Percentiles rank a stretch among this genome's conserved stretches.
Evolutionary conservation across 2,113 vertebrate species (phyloP).

Genomic region (Sardina pilchardus): DNA sequence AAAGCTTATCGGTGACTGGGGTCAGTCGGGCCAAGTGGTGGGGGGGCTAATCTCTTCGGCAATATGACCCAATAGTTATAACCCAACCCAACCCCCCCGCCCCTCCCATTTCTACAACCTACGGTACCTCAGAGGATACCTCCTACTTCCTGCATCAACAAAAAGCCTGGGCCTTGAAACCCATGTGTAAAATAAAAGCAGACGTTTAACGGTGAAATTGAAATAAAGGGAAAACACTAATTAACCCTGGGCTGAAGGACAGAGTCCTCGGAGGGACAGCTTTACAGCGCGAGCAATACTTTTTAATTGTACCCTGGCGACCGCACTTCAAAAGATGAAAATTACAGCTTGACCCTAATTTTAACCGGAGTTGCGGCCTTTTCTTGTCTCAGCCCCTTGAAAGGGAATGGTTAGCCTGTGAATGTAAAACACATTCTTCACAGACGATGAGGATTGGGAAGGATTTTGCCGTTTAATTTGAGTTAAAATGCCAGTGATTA

Average conservation of each 20-base stretch:
- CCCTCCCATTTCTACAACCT: slow-evolving; percentile 43
- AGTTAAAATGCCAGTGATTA: slow-evolving; percentile 16
- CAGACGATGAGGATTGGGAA: slow-evolving; percentile 3
- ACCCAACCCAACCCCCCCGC: background rate
- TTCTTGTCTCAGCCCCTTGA: slow-evolving; percentile 16
- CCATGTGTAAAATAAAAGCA: slow-evolving; percentile 68
- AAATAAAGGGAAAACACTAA: slow-evolving; percentile 68
- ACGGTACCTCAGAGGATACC: slow-evolving; percentile 63
- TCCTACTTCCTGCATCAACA: slow-evolving; percentile 63
- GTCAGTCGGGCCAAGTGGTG: slow-evolving; percentile 70
- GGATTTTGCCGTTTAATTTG: slow-evolving; percentile 14
- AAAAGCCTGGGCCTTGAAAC: slow-evolving; percentile 55
- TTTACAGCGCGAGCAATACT: slow-evolving; percentile 57
- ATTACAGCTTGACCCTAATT: slow-evolving; percentile 48
- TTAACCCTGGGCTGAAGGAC: slow-evolving; percentile 68
- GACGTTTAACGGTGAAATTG: slow-evolving; percentile 71
- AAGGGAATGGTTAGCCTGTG: slow-evolving; percentile 7
- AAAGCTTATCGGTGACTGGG: slow-evolving; percentile 74
- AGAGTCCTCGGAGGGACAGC: slow-evolving; percentile 57
- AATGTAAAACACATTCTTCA: slow-evolving; percentile 18
- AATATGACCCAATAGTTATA: slow-evolving; percentile 72
- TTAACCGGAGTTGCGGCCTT: slow-evolving; percentile 5
- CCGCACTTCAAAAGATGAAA: slow-evolving; percentile 56
- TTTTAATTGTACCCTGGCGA: slow-evolving; percentile 65
- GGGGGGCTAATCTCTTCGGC: slow-evolving; percentile 70